Evolutionary conservation across 2,113 vertebrate species (phyloP).

Genomic region (Platysternon megacephalum): DNA sequence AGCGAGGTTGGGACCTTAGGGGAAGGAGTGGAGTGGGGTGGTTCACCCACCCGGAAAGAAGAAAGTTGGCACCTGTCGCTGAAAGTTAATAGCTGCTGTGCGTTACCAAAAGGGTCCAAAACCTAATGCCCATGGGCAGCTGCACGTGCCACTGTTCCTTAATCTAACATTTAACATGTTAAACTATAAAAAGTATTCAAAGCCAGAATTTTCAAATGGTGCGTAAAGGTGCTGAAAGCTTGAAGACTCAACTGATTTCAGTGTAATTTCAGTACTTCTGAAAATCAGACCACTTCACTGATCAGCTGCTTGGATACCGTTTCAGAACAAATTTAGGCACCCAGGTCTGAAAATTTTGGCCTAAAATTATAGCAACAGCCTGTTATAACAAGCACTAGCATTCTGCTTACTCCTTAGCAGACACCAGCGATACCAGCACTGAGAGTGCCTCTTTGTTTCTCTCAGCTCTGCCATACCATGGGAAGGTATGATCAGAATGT

Average conservation of each 20-base stretch:
- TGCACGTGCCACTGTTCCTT: rapidly evolving
- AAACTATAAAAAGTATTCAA: not conserved
- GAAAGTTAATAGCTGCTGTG: not conserved
- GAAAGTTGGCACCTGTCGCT: not conserved
- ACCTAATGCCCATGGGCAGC: not conserved
- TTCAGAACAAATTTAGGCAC: not conserved
- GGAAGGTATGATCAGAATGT: not conserved
- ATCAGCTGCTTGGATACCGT: not conserved
- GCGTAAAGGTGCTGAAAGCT: not conserved
- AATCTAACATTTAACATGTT: not conserved
- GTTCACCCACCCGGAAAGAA: too few relatives aligned
- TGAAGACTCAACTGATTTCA: not conserved
- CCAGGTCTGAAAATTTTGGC: not conserved
- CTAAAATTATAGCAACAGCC: rapidly evolving
- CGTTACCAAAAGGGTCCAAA: not conserved
- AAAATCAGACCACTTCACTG: not conserved
- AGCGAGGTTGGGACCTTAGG: too few relatives aligned
- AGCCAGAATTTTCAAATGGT: not conserved
- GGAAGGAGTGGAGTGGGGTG: too few relatives aligned
- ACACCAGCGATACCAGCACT: not conserved
- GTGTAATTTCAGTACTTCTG: rapidly evolving
- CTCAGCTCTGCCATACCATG: rapidly evolving
- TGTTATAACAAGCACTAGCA: not conserved
- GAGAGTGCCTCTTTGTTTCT: not conserved
- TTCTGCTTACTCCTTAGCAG: not conserved